Percentiles rank a stretch among this genome's conserved stretches.
Evolutionary conservation across 1,140 invertebrate genomes (phyloP).

Genomic region (Orussus abietinus): DNA sequence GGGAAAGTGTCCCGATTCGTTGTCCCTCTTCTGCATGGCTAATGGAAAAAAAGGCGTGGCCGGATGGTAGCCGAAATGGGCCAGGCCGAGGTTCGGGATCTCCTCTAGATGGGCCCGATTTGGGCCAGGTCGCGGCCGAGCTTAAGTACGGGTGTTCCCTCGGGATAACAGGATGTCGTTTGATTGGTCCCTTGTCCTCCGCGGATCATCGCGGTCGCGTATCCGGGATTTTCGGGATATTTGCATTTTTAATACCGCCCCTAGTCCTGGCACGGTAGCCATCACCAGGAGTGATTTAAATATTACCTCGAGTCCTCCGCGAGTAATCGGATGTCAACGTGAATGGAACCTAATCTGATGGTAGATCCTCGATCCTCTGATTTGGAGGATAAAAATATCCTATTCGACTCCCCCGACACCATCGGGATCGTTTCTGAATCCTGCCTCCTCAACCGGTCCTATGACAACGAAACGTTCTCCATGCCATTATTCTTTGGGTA

Average conservation of each 20-base stretch:
- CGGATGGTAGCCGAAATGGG: conserved; percentile 17
- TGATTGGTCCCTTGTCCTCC: conserved; percentile 39
- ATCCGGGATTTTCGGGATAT: conserved; percentile 10
- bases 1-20: conserved; percentile 11
- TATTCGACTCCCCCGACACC: no score
- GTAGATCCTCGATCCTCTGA: no score
- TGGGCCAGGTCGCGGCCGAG: conserved; percentile 12
- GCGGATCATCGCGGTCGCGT: conserved; percentile 25
- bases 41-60: conserved; percentile 12
- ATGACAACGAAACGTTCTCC: no score
- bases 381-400: no score
- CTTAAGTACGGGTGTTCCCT: conserved; percentile 35
- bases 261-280: conserved; percentile 9
- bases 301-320: conserved; percentile 1
- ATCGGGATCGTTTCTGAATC: no score
- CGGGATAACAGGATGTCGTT: conserved; percentile 37
- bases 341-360: conserved; percentile 4
- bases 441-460: no score
- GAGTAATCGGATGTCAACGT: conserved; percentile 8
- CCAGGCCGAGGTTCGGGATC: conserved; percentile 12
- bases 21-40: conserved; percentile 13
- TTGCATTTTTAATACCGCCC: conserved; percentile 11
- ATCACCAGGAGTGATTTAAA: conserved; percentile 1
- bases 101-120: conserved; percentile 30
- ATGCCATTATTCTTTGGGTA: no score